These are phyloP conservation scores for Prorops nasuta DNA, from an alignment of 1,140 invertebrate species.

Conservation along the genomic window DNA sequence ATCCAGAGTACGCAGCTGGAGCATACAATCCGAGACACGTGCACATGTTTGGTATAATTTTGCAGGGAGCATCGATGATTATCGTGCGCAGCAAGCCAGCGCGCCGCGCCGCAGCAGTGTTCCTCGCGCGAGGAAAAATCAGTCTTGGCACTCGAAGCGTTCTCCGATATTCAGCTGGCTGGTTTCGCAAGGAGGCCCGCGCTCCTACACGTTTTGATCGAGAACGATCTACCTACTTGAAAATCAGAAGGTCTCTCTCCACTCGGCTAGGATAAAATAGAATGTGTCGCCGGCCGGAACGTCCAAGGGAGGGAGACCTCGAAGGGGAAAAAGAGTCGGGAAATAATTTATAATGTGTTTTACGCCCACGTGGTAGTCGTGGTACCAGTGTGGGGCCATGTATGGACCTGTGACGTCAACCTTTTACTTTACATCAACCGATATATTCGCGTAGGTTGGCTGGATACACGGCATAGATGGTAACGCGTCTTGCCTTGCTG, in stretches of 20 bases:
- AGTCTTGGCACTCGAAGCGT: too few species aligned
- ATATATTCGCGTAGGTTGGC: constrained; percentile 35
- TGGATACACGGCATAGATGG: constrained; percentile 34
- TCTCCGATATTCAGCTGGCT: too few species aligned
- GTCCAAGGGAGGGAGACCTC: too few species aligned
- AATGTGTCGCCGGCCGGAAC: too few species aligned
- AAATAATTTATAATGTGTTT: constrained; percentile 40
- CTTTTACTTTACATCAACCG: constrained; percentile 37
- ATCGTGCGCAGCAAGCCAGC: too few species aligned
- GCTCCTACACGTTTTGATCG: not conserved
- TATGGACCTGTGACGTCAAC: constrained; percentile 46
- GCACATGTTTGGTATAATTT: too few species aligned
- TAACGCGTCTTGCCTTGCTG: too few species aligned
- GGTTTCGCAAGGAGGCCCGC: not conserved
- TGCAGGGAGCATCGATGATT: too few species aligned
- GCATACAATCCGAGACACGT: too few species aligned
- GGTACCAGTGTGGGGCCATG: constrained; percentile 32
- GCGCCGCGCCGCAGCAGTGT: too few species aligned
- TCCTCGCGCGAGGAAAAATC: too few species aligned
- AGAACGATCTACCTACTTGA: not conserved
- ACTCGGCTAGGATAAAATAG: constrained; percentile 11
- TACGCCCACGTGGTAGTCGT: constrained; percentile 33
- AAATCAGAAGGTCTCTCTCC: constrained; percentile 5
- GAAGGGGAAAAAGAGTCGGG: constrained; percentile 24
- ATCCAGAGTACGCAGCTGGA: too few species aligned